phyloP scores from a whole-genome alignment of 2,888 invertebrate species.

The Smittia aterrima region DNA sequence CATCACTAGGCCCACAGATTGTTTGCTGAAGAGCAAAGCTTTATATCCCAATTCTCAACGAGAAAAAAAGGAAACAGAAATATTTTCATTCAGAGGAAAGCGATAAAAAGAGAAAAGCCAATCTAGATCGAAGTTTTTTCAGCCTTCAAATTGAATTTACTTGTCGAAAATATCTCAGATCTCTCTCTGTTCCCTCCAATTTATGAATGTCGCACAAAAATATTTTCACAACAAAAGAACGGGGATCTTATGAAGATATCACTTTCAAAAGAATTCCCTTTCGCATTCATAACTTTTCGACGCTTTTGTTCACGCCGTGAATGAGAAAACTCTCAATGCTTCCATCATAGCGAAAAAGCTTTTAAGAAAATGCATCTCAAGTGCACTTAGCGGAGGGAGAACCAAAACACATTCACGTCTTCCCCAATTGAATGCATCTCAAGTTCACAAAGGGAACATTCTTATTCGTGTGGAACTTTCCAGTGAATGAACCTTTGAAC shows the following conservation, averaged over 20 bases:
- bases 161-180: neutral
- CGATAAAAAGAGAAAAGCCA: neutral
- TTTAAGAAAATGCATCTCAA: too few species aligned
- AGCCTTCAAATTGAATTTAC: slow-evolving; percentile 1
- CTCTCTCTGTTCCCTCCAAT: neutral
- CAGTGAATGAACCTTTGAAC: too few species aligned
- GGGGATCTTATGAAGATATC: neutral
- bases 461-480: too few species aligned
- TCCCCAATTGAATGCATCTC: too few species aligned
- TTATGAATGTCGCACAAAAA: neutral
- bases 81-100: neutral
- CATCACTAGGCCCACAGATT: neutral
- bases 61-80: neutral
- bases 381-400: too few species aligned
- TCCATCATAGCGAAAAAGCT: too few species aligned
- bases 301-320: too few species aligned
- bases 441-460: too few species aligned
- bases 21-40: neutral
- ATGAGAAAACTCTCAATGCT: too few species aligned
- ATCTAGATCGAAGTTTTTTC: neutral
- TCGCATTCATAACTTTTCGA: neutral
- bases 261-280: neutral
- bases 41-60: neutral
- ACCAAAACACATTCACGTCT: too few species aligned
- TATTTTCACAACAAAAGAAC: neutral